A percentile compares a stretch with the other conserved stretches of the same genome.
phyloP scores from a whole-genome alignment of 2,888 invertebrate genomes.

The Syritta pipiens region DNA sequence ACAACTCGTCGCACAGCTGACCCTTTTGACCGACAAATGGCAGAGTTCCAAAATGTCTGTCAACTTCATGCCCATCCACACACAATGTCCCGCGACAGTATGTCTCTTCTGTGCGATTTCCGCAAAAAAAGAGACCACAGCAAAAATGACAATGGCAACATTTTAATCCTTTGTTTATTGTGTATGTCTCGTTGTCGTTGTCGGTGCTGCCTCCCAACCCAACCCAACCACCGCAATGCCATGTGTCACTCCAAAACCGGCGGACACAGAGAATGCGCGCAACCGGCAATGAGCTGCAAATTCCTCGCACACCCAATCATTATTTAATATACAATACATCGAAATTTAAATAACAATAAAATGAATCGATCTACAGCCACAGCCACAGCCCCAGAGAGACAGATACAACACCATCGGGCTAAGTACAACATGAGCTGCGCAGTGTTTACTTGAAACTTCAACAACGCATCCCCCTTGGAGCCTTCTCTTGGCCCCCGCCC shows the following conservation, averaged over 20 bases:
- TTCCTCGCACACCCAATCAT: constrained; percentile 59
- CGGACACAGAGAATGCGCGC: not conserved
- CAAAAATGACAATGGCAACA: constrained; percentile 32
- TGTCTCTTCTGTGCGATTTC: constrained; percentile 28
- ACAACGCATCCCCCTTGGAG: constrained; percentile 55
- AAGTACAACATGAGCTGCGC: constrained; percentile 43
- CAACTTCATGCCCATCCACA: constrained; percentile 22
- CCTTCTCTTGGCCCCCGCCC: constrained; percentile 5
- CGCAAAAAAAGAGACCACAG: constrained; percentile 8
- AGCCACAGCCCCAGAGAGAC: constrained; percentile 1
- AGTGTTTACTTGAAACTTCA: constrained; percentile 52
- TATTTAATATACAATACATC: constrained; percentile 46
- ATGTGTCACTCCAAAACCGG: constrained; percentile 14
- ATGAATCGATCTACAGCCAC: constrained; percentile 4
- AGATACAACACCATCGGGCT: constrained; percentile 1
- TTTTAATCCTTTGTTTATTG: constrained; percentile 36
- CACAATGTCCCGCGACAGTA: not conserved
- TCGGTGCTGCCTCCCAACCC: constrained; percentile 11
- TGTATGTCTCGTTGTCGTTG: constrained; percentile 27
- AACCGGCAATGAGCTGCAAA: constrained; percentile 42
- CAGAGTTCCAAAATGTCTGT: constrained; percentile 45
- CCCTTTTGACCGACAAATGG: constrained; percentile 39
- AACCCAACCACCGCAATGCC: constrained; percentile 21
- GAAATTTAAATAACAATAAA: constrained; percentile 25
- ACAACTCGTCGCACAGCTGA: constrained; percentile 14